Evolutionary conservation across 2,113 vertebrate species (phyloP).

Genomic region (Oryzias celebensis): DNA sequence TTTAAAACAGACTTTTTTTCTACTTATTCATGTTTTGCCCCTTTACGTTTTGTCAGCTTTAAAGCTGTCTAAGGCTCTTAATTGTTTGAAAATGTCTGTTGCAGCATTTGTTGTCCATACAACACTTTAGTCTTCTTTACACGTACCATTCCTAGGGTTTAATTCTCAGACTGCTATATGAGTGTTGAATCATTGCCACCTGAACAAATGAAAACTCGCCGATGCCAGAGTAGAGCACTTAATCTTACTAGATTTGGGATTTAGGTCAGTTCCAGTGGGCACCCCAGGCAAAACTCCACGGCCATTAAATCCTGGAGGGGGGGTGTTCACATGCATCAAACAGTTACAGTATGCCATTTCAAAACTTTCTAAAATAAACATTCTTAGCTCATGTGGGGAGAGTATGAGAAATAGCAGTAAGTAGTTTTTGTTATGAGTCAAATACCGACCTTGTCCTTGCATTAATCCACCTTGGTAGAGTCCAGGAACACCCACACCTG

Average conservation of each 20-base stretch:
- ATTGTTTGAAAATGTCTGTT: too few species aligned
- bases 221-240: background rate
- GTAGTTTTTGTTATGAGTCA: conserved; percentile 1
- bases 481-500: conserved; percentile 78
- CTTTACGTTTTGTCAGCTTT: too few species aligned
- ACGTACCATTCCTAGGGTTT: too few species aligned
- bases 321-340: conserved; percentile 1
- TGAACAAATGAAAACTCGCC: background rate
- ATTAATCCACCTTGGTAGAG: conserved; percentile 77
- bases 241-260: conserved; percentile 80
- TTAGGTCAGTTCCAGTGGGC: conserved; percentile 87
- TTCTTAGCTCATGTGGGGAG: background rate
- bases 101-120: too few species aligned
- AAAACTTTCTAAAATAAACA: background rate
- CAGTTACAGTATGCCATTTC: background rate
- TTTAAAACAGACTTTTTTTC: too few species aligned
- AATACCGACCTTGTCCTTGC: conserved; percentile 71
- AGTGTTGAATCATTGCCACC: background rate
- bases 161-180: background rate
- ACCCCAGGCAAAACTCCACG: conserved; percentile 94
- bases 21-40: too few species aligned
- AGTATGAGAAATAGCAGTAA: background rate
- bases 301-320: conserved; percentile 81
- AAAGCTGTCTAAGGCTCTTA: too few species aligned
- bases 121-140: too few species aligned